Conservation (phyloP, 1,140 invertebrate species). For the Caenorhabditis inopinata region DNA sequence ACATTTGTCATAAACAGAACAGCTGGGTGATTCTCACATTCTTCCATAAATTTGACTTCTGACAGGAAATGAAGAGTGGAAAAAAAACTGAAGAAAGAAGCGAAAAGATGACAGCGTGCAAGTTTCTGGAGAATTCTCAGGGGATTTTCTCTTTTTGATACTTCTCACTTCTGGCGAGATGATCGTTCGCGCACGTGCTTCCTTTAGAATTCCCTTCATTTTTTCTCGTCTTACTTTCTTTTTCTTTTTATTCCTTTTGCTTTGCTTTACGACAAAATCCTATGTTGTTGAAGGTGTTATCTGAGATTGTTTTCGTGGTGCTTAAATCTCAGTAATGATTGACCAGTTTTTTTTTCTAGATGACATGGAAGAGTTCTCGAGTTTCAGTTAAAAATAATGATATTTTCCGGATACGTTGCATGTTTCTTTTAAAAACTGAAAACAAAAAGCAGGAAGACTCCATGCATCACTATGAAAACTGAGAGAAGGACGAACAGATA, state of each 20-base stretch:
- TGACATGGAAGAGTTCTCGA: no score
- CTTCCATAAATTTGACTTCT: background rate
- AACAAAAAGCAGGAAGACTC: no score
- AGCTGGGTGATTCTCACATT: background rate
- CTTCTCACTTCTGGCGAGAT: constrained; percentile 8
- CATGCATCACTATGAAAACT: no score
- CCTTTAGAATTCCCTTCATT: background rate
- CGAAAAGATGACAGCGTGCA: background rate
- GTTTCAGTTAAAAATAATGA: no score
- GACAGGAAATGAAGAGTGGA: background rate
- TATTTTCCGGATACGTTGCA: no score
- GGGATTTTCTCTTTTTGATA: background rate
- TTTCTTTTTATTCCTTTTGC: background rate
- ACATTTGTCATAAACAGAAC: no score
- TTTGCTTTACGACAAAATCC: background rate
- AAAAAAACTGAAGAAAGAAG: background rate
- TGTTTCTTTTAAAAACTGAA: no score
- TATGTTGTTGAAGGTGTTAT: no score
- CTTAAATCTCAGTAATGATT: no score
- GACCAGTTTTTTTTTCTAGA: no score
- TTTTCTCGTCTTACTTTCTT: background rate
- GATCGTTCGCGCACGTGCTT: constrained; percentile 4
- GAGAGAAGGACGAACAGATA: no score
- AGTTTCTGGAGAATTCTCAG: background rate
- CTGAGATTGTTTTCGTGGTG: no score